Base-by-base conservation (phyloP, 37 sponge, comb jelly and placozoan species). In the Theonella swinhoei region DNA sequence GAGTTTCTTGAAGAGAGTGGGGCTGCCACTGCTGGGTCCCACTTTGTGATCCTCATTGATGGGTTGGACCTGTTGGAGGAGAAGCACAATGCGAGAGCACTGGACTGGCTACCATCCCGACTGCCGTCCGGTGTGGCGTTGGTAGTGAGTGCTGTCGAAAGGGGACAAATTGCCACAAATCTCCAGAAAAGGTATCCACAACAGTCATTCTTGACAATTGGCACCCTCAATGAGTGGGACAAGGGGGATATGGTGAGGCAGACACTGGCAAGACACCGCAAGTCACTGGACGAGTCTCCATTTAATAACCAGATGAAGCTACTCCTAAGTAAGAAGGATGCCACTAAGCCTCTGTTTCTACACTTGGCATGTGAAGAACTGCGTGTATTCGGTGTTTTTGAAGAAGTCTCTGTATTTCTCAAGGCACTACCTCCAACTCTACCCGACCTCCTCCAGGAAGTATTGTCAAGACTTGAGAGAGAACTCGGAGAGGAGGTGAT, bases 261-360 rank as follows among this genome's bases (percentile, higher is more conserved):
- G 33, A 87, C 67, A 39, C 88, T 99, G 40, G 75, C 85, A 28
- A 75, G 79, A 25, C 88, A 96, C 70, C 88, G 95, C n/a, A 99
- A 99, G 76, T 82, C 68, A 36, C 88, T 99, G 34, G 97, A 99
- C 26, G 99, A 99, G 78, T 90, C 91, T 23, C 88, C 95, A 20
- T 99, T 99, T 87, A 96, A 95, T 77, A 96, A 95, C 83, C 97
- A 99, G 77, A 88, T 97, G 98, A 92, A 95, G 47, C 77, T 99
- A 17, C 88, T 99, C 29, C 87, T 99, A 24, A 92, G 91, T 72
- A 99, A 99, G 92, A 94, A 89, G 70, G 99, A 96, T 23, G 93
- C 99, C 1, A 76, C 39, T 60, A 96, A 88, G 39, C 99, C 99
- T 75, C 92, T 96, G 28, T 99, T 88, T 72, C 89, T 99, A 19